Percentiles rank a stretch among this genome's conserved stretches.
Conservation (phyloP, 1,140 invertebrate species). For the Solenopsis fugax region DNA sequence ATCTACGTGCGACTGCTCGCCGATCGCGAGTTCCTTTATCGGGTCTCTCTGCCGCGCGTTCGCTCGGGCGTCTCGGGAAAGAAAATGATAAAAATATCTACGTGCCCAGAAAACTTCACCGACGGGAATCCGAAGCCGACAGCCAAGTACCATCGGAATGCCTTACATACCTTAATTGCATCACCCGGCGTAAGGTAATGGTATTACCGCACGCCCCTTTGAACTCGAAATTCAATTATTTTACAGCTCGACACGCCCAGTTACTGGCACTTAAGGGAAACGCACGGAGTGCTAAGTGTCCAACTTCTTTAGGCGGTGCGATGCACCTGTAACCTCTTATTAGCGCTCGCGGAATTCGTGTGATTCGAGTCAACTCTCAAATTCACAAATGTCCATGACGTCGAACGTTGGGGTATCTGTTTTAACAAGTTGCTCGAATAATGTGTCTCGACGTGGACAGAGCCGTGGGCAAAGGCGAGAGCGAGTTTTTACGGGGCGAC, state of each 20-base stretch:
- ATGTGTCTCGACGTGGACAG: not conserved
- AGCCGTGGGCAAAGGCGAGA: not conserved
- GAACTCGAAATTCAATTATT: constrained; percentile 82
- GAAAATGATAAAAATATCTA: constrained; percentile 66
- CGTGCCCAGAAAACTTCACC: constrained; percentile 69
- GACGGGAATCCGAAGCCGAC: constrained; percentile 37
- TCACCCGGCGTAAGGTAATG: constrained; percentile 77
- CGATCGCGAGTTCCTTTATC: constrained; percentile 58
- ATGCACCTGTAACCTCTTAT: constrained; percentile 64
- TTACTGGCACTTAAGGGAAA: constrained; percentile 72
- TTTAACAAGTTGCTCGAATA: constrained; percentile 30
- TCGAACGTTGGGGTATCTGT: not conserved
- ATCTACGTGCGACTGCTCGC: constrained; percentile 61
- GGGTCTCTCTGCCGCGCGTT: not conserved
- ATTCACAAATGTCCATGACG: not conserved
- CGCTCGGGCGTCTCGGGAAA: constrained; percentile 5
- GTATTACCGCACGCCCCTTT: constrained; percentile 78
- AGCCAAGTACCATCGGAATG: constrained; percentile 57
- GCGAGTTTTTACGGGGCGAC: not conserved
- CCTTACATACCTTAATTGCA: constrained; percentile 75
- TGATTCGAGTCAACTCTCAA: constrained; percentile 29
- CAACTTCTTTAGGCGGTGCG: constrained; percentile 60
- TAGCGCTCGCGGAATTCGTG: constrained; percentile 53
- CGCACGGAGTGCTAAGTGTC: constrained; percentile 44
- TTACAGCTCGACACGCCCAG: constrained; percentile 71